Evolutionary conservation across 2,797 vertebrate genomes (phyloP).

Genomic region (Ataeniobius toweri): DNA sequence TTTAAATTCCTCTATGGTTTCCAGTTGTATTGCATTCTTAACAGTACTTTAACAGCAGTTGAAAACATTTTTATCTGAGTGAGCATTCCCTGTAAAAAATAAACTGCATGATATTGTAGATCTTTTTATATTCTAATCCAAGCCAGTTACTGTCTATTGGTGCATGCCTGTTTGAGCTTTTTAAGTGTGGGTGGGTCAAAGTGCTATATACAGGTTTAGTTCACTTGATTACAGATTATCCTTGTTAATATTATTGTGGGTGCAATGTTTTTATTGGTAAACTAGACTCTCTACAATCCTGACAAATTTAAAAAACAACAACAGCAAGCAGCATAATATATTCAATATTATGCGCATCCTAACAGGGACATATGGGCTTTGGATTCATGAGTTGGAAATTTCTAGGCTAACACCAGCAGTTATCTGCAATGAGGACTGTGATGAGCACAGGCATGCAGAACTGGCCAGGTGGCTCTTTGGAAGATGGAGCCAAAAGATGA

Average conservation of each 20-base stretch:
- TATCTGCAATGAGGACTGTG: conserved; percentile 68
- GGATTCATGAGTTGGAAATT: conserved; percentile 52
- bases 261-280: background rate
- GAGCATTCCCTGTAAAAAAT: background rate
- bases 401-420: conserved; percentile 66
- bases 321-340: conserved; percentile 45
- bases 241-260: background rate
- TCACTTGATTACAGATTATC: background rate
- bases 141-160: background rate
- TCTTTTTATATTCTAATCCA: background rate
- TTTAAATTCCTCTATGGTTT: background rate
- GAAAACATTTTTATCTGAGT: background rate
- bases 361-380: conserved; percentile 72
- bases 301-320: conserved; percentile 24
- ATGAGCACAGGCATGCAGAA: conserved; percentile 62
- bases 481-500: conserved; percentile 76
- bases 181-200: background rate
- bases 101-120: background rate
- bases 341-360: conserved; percentile 59
- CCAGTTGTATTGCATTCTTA: background rate
- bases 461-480: conserved; percentile 76
- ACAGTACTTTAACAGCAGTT: background rate
- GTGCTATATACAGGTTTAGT: background rate
- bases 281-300: conserved; percentile 20
- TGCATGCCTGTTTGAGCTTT: background rate